Base-by-base conservation (phyloP, 2,797 vertebrate species). In the Gephyroberyx darwinii region DNA sequence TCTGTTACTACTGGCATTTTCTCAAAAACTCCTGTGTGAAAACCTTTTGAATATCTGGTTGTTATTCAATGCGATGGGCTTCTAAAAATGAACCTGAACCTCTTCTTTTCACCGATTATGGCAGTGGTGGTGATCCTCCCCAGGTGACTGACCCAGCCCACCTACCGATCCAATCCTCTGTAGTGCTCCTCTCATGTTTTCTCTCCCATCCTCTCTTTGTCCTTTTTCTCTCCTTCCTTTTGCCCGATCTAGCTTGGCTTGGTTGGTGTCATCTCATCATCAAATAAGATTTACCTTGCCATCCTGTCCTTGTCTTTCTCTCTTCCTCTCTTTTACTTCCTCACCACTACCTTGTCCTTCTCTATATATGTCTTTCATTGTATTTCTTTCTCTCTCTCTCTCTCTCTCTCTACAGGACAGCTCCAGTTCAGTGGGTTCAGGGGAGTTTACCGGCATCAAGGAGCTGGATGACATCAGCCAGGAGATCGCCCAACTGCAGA, bases 401-500 rank as follows among this genome's bases (percentile, higher is more conserved):
- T 39, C 19, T 78, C 6, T 74, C 65, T 41, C 75, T 78, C 78
- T 85, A 80, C 89, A 99, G 98, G 98, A 99, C 58, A 96, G 96
- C 74, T 95, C 95, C 6, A 95, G 96, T 80, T 96, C 96, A 0
- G 93, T 98, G 48, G 97, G 96, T 37, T 96, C 98, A 0, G 97
- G 96, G n/a, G 97, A 99, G 75, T 98, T 98, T 74, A 96, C 95
- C 1, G 97, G 97, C 0, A 96, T 99, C 82, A 99, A 98, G 81
- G 98, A 99, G 71, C 92, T 99, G 57, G 98, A 99, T 50, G 97
- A 98, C 73, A 96, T 99, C 75, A 97, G 96, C 78, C 96, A 98
- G 78, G 98, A 99, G 88, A 97, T 99, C 0, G 94, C 96, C 4
- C 97, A 98, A 88, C 82, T 99, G 48, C 98, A 99, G 85, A 97